Percentiles rank a stretch among this genome's conserved stretches.
Evolutionary conservation across 2,888 invertebrate species (phyloP).

Genomic region (Sarcophaga caerulescens): DNA sequence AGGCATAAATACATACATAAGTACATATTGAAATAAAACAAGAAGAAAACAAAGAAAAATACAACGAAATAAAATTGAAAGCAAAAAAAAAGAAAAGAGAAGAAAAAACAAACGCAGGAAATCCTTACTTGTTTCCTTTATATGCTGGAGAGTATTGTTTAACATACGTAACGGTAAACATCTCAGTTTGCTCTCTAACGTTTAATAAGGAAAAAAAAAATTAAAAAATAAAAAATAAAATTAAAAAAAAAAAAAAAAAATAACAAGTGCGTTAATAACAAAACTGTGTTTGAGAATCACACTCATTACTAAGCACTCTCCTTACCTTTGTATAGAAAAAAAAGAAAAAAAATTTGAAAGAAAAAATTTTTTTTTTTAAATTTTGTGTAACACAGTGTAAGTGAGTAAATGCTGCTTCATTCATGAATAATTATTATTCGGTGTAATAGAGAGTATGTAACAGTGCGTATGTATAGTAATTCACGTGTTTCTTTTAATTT

Average conservation of each 20-base stretch:
- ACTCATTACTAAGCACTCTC: too few relatives aligned
- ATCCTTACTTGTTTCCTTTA: slow-evolving; percentile 48
- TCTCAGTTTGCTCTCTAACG: slow-evolving; percentile 22
- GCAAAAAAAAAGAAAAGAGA: slow-evolving; percentile 23
- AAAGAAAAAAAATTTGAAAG: background rate
- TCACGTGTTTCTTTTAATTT: slow-evolving; percentile 43
- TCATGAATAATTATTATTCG: too few relatives aligned
- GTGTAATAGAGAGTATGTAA: background rate
- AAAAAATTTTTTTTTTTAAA: background rate
- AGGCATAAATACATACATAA: background rate
- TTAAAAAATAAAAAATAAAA: slow-evolving; percentile 1
- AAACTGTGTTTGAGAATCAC: slow-evolving; percentile 25
- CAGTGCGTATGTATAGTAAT: slow-evolving; percentile 15
- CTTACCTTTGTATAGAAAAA: too few relatives aligned
- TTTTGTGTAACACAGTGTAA: too few relatives aligned
- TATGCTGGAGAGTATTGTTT: slow-evolving; percentile 57
- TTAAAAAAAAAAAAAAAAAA: slow-evolving; percentile 20
- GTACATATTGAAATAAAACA: background rate
- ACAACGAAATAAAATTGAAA: slow-evolving; percentile 21
- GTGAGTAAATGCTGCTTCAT: too few relatives aligned
- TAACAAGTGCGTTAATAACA: background rate
- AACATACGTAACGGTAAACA: slow-evolving; percentile 61
- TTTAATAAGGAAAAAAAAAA: background rate
- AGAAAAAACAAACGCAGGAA: slow-evolving; percentile 47
- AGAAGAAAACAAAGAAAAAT: slow-evolving; percentile 6